phyloP scores from a whole-genome alignment of 1,140 invertebrate species.

The Capitella teleta region DNA sequence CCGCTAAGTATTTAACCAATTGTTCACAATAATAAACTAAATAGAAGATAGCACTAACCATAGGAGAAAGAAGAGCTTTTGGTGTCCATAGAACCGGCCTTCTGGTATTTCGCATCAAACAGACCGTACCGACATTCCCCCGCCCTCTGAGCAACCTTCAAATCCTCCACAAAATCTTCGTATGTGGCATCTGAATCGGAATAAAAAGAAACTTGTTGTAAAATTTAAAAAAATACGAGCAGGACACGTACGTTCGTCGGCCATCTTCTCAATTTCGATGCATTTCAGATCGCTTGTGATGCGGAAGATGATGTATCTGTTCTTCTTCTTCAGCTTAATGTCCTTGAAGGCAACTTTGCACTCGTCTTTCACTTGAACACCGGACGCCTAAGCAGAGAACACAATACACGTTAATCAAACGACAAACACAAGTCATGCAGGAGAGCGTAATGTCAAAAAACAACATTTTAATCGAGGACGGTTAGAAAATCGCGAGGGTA shows the following conservation, averaged over 20 bases:
- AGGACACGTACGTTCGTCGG: neutral
- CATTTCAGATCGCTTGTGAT: constrained; percentile 20
- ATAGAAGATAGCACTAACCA: constrained; percentile 7
- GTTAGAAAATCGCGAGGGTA: too few species aligned
- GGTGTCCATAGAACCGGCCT: constrained; percentile 4
- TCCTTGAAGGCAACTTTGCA: constrained; percentile 22
- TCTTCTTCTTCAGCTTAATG: constrained; percentile 25
- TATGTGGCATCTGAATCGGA: constrained; percentile 6
- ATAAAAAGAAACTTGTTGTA: neutral
- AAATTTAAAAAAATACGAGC: neutral
- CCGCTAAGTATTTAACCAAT: too few species aligned
- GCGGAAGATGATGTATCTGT: constrained; percentile 25
- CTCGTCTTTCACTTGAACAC: constrained; percentile 25
- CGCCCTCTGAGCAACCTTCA: constrained; percentile 5
- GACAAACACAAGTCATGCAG: too few species aligned
- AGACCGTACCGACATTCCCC: constrained; percentile 11
- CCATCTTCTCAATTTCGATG: constrained; percentile 25
- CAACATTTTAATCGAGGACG: too few species aligned
- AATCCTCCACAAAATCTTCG: constrained; percentile 11
- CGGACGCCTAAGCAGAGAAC: constrained; percentile 22
- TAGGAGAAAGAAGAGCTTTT: constrained; percentile 11
- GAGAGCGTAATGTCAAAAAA: too few species aligned
- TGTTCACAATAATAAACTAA: neutral
- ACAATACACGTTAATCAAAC: neutral
- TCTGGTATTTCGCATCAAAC: constrained; percentile 10